These are phyloP conservation scores for Ectemnius cavifrons DNA, from an alignment of 2,888 invertebrate species.

Conservation along the genomic window DNA sequence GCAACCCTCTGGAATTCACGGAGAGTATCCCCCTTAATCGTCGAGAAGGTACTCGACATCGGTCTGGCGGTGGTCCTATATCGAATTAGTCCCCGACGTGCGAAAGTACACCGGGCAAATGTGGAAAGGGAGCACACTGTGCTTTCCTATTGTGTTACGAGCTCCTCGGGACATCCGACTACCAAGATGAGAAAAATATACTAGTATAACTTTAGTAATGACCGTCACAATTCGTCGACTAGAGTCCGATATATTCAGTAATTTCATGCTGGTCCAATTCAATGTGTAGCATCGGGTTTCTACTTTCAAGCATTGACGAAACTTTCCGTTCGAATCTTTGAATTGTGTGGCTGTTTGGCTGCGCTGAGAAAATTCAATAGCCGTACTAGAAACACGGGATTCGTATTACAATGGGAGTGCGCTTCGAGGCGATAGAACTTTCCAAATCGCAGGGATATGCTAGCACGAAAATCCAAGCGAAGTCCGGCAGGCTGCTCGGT, in stretches of 20 bases:
- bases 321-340: neutral
- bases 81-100: slow-evolving; percentile 44
- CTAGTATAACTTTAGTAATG: too few relatives aligned
- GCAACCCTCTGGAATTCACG: slow-evolving; percentile 43
- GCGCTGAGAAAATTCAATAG: too few relatives aligned
- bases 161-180: neutral
- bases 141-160: too few relatives aligned
- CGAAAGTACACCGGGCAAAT: neutral
- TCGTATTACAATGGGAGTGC: too few relatives aligned
- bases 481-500: neutral
- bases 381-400: too few relatives aligned
- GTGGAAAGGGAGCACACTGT: too few relatives aligned
- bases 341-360: too few relatives aligned
- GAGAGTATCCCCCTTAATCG: slow-evolving; percentile 50
- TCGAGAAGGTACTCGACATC: slow-evolving; percentile 36
- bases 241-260: too few relatives aligned
- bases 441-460: too few relatives aligned
- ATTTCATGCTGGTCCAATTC: slow-evolving; percentile 20
- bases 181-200: too few relatives aligned
- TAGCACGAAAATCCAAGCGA: neutral
- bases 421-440: too few relatives aligned
- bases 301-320: slow-evolving; percentile 15
- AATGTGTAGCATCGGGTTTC: slow-evolving; percentile 33
- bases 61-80: slow-evolving; percentile 43
- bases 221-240: too few relatives aligned